phyloP scores from a whole-genome alignment of 1,140 invertebrate genomes.

The Octopus bimaculoides region DNA sequence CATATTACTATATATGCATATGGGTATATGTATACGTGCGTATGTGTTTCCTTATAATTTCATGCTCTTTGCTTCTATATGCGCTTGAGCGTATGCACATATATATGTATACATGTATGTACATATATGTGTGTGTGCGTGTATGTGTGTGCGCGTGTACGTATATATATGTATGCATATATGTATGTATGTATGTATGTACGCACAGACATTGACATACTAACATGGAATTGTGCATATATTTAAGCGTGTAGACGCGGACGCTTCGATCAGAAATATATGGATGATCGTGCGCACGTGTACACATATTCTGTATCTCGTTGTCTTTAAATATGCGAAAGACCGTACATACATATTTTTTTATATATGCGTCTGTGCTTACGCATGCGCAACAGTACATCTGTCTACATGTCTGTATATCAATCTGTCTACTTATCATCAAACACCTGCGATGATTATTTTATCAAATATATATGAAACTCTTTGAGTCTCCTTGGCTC shows the following conservation, averaged over 20 bases:
- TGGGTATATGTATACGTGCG: no score
- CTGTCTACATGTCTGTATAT: not conserved
- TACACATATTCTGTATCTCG: not conserved
- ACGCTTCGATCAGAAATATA: not conserved
- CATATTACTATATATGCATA: no score
- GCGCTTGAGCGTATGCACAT: not conserved
- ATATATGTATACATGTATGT: not conserved
- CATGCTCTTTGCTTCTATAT: not conserved
- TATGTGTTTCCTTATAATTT: no score
- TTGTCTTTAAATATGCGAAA: not conserved
- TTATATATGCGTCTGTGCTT: not conserved
- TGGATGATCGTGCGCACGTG: not conserved
- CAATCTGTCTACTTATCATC: no score
- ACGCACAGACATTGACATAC: not conserved
- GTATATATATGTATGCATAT: not conserved
- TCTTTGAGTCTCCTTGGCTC: no score
- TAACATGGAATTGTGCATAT: not conserved
- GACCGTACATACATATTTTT: not conserved
- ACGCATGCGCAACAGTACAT: not conserved
- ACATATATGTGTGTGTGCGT: not conserved
- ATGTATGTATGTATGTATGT: not conserved
- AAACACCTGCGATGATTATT: no score
- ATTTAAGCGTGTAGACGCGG: not conserved
- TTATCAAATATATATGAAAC: no score
- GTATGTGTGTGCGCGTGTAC: not conserved